Percentiles rank a stretch among this genome's conserved stretches.
These are phyloP conservation scores for Bathynomus jamesi DNA, from an alignment of 1,140 invertebrate species.

Conservation along the genomic window DNA sequence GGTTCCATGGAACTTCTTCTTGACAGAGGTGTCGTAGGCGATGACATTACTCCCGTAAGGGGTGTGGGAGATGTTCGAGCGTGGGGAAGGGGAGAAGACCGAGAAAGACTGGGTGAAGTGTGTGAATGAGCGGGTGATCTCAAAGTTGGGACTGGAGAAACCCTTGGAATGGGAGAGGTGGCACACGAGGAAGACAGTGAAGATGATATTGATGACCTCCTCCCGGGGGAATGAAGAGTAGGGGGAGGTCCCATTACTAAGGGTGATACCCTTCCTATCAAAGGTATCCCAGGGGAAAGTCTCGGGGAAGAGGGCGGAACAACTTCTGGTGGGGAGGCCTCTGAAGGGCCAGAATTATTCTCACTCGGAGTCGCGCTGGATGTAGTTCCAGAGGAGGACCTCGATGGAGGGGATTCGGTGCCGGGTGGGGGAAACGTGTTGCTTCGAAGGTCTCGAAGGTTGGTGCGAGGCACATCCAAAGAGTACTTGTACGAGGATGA, in stretches of 20 bases:
- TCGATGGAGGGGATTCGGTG: slow-evolving; percentile 25
- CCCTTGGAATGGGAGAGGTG: slow-evolving; percentile 32
- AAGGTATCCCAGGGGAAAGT: slow-evolving; percentile 21
- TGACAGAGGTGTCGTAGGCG: slow-evolving; percentile 10
- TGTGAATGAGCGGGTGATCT: slow-evolving; percentile 6
- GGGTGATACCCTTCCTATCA: slow-evolving; percentile 24
- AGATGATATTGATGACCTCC: slow-evolving; percentile 23
- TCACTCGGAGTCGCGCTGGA: slow-evolving; percentile 20
- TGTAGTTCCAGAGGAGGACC: slow-evolving; percentile 32
- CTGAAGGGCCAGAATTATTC: slow-evolving; percentile 18
- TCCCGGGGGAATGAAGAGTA: slow-evolving; percentile 20
- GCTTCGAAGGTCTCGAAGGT: slow-evolving; percentile 32
- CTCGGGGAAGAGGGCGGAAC: slow-evolving; percentile 21
- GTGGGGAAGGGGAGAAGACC: slow-evolving; percentile 18
- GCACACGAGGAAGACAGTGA: slow-evolving; percentile 30
- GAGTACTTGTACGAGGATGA: slow-evolving; percentile 35
- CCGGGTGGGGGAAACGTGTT: slow-evolving; percentile 36
- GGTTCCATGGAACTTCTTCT: slow-evolving; percentile 15
- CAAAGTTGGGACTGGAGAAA: slow-evolving; percentile 29
- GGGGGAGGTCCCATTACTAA: slow-evolving; percentile 23
- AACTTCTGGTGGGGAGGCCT: slow-evolving; percentile 27
- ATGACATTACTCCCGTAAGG: slow-evolving; percentile 5
- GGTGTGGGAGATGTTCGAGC: slow-evolving; percentile 10
- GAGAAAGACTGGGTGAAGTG: slow-evolving; percentile 14
- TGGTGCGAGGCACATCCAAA: slow-evolving; percentile 34